Conservation (phyloP, 1,140 invertebrate species). For the Aphelenchoides besseyi region DNA sequence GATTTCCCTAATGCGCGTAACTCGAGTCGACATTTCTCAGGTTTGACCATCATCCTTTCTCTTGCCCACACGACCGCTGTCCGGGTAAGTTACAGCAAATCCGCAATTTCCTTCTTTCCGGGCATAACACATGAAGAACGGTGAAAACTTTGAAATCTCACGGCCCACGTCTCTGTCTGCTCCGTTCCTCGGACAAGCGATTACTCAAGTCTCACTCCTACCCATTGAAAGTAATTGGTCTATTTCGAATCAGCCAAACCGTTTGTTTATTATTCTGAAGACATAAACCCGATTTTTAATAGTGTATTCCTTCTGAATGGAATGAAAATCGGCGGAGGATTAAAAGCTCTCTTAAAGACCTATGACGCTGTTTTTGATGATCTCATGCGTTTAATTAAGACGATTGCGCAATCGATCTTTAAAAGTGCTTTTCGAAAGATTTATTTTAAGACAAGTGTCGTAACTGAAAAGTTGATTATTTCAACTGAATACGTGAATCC, state of each 20-base stretch:
- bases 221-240: neutral
- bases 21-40: slow-evolving; percentile 1
- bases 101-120: neutral
- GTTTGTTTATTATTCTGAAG: too few relatives aligned
- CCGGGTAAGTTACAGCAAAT: slow-evolving; percentile 2
- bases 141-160: neutral
- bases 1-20: neutral
- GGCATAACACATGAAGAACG: neutral
- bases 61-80: neutral
- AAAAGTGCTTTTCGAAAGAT: too few relatives aligned
- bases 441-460: too few relatives aligned
- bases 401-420: too few relatives aligned
- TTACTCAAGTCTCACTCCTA: neutral
- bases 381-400: too few relatives aligned
- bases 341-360: too few relatives aligned
- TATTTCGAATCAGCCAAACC: neutral
- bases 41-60: neutral
- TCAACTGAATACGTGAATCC: too few relatives aligned
- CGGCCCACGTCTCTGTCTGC: neutral
- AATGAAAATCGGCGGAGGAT: too few relatives aligned
- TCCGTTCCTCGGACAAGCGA: neutral
- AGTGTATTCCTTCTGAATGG: too few relatives aligned
- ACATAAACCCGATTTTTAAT: too few relatives aligned
- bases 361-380: too few relatives aligned
- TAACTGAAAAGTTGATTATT: too few relatives aligned